phyloP scores from a whole-genome alignment of 2,113 vertebrate genomes.

The Ptilorrhoa leucosticta region DNA sequence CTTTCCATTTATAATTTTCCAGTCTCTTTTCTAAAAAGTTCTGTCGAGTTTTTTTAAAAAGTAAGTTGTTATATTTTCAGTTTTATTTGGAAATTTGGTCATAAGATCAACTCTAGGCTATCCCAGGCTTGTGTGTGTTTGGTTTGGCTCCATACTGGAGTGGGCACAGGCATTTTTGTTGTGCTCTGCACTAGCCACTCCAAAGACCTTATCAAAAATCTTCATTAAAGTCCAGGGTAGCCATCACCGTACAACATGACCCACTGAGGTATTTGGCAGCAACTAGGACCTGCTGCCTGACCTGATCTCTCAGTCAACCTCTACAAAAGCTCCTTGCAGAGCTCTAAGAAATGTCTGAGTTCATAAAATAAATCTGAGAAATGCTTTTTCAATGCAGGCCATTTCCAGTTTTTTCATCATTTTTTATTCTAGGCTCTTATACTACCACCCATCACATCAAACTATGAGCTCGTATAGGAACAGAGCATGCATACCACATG shows the following conservation, averaged over 20 bases:
- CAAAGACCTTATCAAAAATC: not conserved
- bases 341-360: not conserved
- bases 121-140: not conserved
- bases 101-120: not conserved
- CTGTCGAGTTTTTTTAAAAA: not conserved
- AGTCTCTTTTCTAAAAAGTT: not conserved
- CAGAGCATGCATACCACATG: not conserved
- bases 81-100: slow-evolving; percentile 5
- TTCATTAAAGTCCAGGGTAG: not conserved
- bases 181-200: not conserved
- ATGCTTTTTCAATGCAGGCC: not conserved
- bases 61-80: not conserved
- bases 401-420: not conserved
- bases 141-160: not conserved
- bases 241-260: not conserved
- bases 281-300: not conserved
- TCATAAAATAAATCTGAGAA: not conserved
- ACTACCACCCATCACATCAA: not conserved
- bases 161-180: not conserved
- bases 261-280: not conserved
- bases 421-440: not conserved
- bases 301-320: not conserved
- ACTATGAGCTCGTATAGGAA: not conserved
- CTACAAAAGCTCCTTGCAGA: not conserved
- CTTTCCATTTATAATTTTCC: not conserved